Conservation (phyloP, 2,888 invertebrate species). For the Apomyelois bistriatella region DNA sequence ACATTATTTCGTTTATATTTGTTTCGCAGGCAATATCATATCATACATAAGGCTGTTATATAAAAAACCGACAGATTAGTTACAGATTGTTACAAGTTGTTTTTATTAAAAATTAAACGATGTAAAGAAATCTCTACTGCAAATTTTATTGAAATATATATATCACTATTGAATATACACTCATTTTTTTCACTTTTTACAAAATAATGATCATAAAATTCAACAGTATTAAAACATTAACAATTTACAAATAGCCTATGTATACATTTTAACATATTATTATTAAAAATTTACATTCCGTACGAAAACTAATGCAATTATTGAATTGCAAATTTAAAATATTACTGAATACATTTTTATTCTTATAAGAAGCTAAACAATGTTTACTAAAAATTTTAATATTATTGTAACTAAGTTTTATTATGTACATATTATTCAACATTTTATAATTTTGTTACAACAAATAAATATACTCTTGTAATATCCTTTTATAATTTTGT, state of each 20-base stretch:
- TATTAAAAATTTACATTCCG: slow-evolving; percentile 45
- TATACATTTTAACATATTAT: slow-evolving; percentile 35
- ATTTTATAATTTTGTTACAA: slow-evolving; percentile 22
- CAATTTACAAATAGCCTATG: slow-evolving; percentile 63
- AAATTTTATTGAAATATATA: slow-evolving; percentile 27
- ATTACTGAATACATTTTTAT: background rate
- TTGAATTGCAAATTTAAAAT: slow-evolving; percentile 14
- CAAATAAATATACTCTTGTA: slow-evolving; percentile 16
- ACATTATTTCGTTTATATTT: slow-evolving; percentile 62
- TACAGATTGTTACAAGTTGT: slow-evolving; percentile 34
- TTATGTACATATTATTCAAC: slow-evolving; percentile 25
- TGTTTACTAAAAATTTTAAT: slow-evolving; percentile 14
- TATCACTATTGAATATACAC: slow-evolving; percentile 39
- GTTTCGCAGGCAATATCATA: slow-evolving; percentile 67
- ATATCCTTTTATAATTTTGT: too few relatives aligned
- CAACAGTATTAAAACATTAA: slow-evolving; percentile 72
- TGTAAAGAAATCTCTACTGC: slow-evolving; percentile 22
- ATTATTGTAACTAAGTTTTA: slow-evolving; percentile 19
- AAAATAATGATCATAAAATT: slow-evolving; percentile 65
- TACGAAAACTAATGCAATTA: slow-evolving; percentile 19
- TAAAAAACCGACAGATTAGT: slow-evolving; percentile 43
- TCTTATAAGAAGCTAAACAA: slow-evolving; percentile 21
- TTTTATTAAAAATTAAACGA: slow-evolving; percentile 25
- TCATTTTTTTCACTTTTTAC: slow-evolving; percentile 41
- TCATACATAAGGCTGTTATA: slow-evolving; percentile 64